Percentiles rank a stretch among this genome's conserved stretches.
phyloP scores from a whole-genome alignment of 2,888 invertebrate genomes.

The Phaonia tiefii region DNA sequence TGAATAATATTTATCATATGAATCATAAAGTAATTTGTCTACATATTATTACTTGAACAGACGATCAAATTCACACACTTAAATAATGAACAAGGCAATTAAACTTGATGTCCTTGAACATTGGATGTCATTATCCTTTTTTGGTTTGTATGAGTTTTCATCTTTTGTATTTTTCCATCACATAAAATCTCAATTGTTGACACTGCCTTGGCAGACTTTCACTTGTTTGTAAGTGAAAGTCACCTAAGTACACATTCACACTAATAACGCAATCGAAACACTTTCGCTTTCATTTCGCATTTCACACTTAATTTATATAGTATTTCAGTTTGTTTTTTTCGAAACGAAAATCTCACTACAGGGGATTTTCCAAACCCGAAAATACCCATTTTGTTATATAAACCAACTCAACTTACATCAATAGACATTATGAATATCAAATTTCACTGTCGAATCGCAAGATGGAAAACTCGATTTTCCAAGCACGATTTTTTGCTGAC shows the following conservation, averaged over 20 bases:
- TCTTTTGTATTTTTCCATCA: too few relatives aligned
- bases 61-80: too few relatives aligned
- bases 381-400: slow-evolving; percentile 8
- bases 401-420: slow-evolving; percentile 51
- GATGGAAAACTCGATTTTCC: not conserved
- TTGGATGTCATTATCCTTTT: slow-evolving; percentile 30
- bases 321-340: too few relatives aligned
- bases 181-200: not conserved
- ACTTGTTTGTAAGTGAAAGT: slow-evolving; percentile 61
- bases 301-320: too few relatives aligned
- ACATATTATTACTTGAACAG: too few relatives aligned
- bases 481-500: slow-evolving; percentile 40
- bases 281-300: slow-evolving; percentile 61
- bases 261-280: slow-evolving; percentile 15
- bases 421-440: slow-evolving; percentile 58
- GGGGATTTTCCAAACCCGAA: too few relatives aligned
- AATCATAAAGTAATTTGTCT: too few relatives aligned
- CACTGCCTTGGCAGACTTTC: slow-evolving; percentile 60
- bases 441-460: slow-evolving; percentile 13
- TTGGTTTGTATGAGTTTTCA: not conserved
- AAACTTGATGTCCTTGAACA: not conserved
- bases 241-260: slow-evolving; percentile 6
- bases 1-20: too few relatives aligned
- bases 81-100: not conserved
- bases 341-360: slow-evolving; percentile 20